Percentiles rank a stretch among this genome's conserved stretches.
phyloP scores from a whole-genome alignment of 2,888 invertebrate species.

The Phyto melanocephala region DNA sequence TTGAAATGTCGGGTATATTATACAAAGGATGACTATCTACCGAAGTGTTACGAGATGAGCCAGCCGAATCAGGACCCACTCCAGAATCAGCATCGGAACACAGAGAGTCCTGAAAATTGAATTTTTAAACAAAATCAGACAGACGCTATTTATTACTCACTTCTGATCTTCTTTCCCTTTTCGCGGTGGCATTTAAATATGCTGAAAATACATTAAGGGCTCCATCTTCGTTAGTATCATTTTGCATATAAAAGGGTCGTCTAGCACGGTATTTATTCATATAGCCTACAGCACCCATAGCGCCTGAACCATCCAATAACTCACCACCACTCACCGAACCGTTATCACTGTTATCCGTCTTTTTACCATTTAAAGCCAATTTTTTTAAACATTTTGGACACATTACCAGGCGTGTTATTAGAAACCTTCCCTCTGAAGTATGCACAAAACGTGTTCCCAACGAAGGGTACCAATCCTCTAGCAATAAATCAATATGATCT shows the following conservation, averaged over 20 bases:
- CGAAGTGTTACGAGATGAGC: constrained; percentile 90
- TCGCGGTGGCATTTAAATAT: constrained; percentile 73
- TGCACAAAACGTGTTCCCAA: constrained; percentile 98
- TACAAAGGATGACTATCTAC: constrained; percentile 86
- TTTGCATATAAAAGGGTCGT: constrained; percentile 68
- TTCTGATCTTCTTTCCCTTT: constrained; percentile 72
- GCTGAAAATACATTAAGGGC: constrained; percentile 74
- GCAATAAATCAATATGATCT: constrained; percentile 95
- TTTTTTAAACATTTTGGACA: constrained; percentile 91
- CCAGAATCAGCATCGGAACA: constrained; percentile 93
- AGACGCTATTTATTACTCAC: constrained; percentile 35
- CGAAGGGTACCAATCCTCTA: constrained; percentile 99
- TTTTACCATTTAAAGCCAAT: constrained; percentile 69
- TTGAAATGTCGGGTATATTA: constrained; percentile 75
- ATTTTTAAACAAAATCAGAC: not conserved
- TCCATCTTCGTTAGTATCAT: constrained; percentile 71
- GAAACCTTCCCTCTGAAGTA: constrained; percentile 95
- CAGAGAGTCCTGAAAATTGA: constrained; percentile 82
- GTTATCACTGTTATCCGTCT: constrained; percentile 38
- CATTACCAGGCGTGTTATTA: constrained; percentile 95
- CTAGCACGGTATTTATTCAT: constrained; percentile 69
- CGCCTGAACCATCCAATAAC: constrained; percentile 15
- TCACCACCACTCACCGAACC: constrained; percentile 53
- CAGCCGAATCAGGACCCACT: constrained; percentile 89
- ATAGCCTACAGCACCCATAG: constrained; percentile 63